These are phyloP conservation scores for Murina feae DNA, from an alignment of 2,113 vertebrate species.

Conservation along the genomic window DNA sequence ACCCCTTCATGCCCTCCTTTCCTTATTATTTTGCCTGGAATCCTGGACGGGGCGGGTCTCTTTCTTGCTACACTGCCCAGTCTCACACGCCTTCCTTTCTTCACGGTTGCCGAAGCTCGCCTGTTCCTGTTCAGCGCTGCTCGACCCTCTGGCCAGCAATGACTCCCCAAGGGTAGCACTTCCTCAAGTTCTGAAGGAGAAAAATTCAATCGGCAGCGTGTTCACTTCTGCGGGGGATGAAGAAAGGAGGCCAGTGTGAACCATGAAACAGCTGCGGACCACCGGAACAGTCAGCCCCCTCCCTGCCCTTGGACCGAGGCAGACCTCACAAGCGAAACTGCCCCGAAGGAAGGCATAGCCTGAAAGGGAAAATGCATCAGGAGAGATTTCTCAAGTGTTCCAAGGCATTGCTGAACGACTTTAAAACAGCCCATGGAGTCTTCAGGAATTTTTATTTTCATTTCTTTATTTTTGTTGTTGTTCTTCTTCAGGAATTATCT, in stretches of 20 bases:
- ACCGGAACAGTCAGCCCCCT: slow-evolving; percentile 80
- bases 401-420: slow-evolving; percentile 84
- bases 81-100: slow-evolving; percentile 9
- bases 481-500: slow-evolving; percentile 93
- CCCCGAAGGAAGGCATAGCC: slow-evolving; percentile 81
- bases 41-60: neutral
- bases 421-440: slow-evolving; percentile 88
- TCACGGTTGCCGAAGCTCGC: neutral
- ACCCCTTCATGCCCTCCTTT: slow-evolving; percentile 30
- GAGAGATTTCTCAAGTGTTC: slow-evolving; percentile 81
- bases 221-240: slow-evolving; percentile 79
- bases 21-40: slow-evolving; percentile 27
- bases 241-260: slow-evolving; percentile 66
- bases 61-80: neutral
- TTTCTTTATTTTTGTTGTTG: slow-evolving; percentile 83
- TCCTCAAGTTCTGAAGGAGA: slow-evolving; percentile 82
- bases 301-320: slow-evolving; percentile 69
- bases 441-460: slow-evolving; percentile 88
- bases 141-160: slow-evolving; percentile 24
- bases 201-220: slow-evolving; percentile 86
- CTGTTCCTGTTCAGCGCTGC: slow-evolving; percentile 38
- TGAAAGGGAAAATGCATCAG: slow-evolving; percentile 80
- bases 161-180: slow-evolving; percentile 66
- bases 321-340: slow-evolving; percentile 77
- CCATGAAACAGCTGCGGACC: slow-evolving; percentile 78